A percentile compares a stretch with the other conserved stretches of the same genome.
Conservation (phyloP, 2,888 invertebrate genomes). For the Teinopalpus imperialis region DNA sequence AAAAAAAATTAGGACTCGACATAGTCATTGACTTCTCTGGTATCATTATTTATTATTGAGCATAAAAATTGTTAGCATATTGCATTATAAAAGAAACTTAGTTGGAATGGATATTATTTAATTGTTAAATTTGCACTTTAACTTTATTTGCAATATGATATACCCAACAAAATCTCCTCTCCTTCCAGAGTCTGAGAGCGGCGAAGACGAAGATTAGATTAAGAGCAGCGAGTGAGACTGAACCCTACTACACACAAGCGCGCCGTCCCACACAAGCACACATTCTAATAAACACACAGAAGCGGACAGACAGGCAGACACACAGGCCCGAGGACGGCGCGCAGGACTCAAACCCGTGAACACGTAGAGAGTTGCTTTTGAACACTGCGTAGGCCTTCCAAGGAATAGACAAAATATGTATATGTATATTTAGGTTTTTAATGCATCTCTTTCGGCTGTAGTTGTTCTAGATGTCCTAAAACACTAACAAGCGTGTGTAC, state of each 20-base stretch:
- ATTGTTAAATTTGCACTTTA: too few relatives aligned
- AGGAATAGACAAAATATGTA: slow-evolving; percentile 3
- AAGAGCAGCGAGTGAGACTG: slow-evolving; percentile 79
- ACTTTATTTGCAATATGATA: too few relatives aligned
- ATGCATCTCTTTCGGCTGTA: slow-evolving; percentile 7
- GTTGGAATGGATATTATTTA: too few relatives aligned
- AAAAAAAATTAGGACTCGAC: too few relatives aligned
- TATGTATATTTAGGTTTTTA: slow-evolving; percentile 22
- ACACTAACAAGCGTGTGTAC: slow-evolving; percentile 12
- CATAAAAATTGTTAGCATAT: too few relatives aligned
- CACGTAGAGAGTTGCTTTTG: slow-evolving; percentile 17
- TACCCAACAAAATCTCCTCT: background rate
- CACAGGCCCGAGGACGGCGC: slow-evolving; percentile 26
- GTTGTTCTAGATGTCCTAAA: slow-evolving; percentile 1
- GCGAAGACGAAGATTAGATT: slow-evolving; percentile 78
- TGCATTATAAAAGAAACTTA: too few relatives aligned
- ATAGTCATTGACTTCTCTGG: too few relatives aligned
- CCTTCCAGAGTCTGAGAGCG: slow-evolving; percentile 76
- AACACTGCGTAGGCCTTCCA: background rate
- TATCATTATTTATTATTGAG: too few relatives aligned
- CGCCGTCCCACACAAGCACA: slow-evolving; percentile 36
- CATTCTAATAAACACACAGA: slow-evolving; percentile 31
- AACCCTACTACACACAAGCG: slow-evolving; percentile 39
- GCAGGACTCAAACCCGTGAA: slow-evolving; percentile 17
- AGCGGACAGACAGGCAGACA: slow-evolving; percentile 20